Evolutionary conservation across 2,888 invertebrate species (phyloP), one percentile per base, ranked within the genome.

Genomic region (Pachydiplax longipennis): DNA sequence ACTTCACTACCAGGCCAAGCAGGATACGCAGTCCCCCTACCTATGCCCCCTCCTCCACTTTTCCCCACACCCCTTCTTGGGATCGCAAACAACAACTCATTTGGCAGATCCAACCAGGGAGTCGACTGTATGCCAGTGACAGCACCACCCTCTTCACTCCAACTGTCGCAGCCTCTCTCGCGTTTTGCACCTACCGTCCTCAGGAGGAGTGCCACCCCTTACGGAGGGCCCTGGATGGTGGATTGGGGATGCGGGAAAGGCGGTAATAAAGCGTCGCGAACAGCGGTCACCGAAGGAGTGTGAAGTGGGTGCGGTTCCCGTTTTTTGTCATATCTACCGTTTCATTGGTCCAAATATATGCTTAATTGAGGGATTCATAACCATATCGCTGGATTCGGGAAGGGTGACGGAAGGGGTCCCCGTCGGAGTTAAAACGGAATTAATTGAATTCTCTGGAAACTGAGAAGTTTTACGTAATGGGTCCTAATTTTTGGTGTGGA

Each of bases 1-100:
- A 48, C 87, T 65, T 65, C 87, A 37, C 58, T 37, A 61, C 10
- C 83, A 83, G 82, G 48, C 53, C 82, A 82, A 82, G 82, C 83
- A 83, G 83, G 58, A 35, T 25, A 83, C 83, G 58, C 82, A n/a
- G 18, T 15, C 80, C 35, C 31, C 80, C 44, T 44, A 44, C 73
- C 44, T 44, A 44, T 44, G 44, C 44, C 44, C 44, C 44, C 44
- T 8, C 44, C 44, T 44, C 44, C 44, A 44, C 44, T 44, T 10
- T 44, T 44, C 44, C 44, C 35, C 58, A 35, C 35, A 83, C 48
- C 44, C 58, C 83, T 83, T 83, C 58, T 53, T 31, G 58, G 83
- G 53, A 44, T 48, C 80, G 35, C 82, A 15, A 53, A 48, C 83
- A 22, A 37, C 87, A 48, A 53, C 37, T 87, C 87, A 87, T 87